Evolutionary conservation across 2,888 invertebrate species (phyloP).

Genomic region (Drosophila meridiana): DNA sequence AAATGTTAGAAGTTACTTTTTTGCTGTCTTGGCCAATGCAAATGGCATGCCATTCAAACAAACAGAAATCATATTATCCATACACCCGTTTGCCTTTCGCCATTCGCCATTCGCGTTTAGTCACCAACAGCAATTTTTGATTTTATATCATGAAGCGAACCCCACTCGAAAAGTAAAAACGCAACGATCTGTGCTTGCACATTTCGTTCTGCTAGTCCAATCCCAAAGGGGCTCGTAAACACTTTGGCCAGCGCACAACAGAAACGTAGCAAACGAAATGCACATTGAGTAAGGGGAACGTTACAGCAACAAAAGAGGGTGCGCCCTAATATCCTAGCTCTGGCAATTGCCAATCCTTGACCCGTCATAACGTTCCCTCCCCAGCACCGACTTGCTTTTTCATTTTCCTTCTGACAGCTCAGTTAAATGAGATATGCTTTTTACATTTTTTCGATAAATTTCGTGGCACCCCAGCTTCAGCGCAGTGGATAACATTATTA

Average conservation of each 20-base stretch:
- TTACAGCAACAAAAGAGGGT: conserved; percentile 27
- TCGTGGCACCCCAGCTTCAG: conserved; percentile 27
- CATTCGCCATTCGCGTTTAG: conserved; percentile 1
- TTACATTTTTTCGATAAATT: conserved; percentile 66
- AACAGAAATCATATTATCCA: conserved; percentile 63
- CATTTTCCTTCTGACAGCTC: conserved; percentile 48
- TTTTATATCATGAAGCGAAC: conserved; percentile 44
- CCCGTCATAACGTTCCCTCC: conserved; percentile 74
- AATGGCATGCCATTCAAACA: conserved; percentile 55
- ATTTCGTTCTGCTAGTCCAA: conserved; percentile 60
- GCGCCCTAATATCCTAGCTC: conserved; percentile 22
- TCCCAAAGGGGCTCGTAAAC: conserved; percentile 66
- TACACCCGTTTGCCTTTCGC: conserved; percentile 34
- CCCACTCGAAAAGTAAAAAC: conserved; percentile 29
- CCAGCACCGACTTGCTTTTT: conserved; percentile 15
- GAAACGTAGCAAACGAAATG: conserved; percentile 23
- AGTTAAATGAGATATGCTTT: conserved; percentile 72
- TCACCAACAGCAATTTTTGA: conserved; percentile 56
- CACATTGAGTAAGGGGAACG: conserved; percentile 25
- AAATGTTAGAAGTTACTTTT: conserved; percentile 36
- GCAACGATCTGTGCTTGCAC: conserved; percentile 62
- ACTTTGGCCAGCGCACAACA: conserved; percentile 50
- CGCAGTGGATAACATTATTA: conserved; percentile 67
- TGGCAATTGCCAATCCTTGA: conserved; percentile 77
- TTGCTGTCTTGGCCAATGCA: conserved; percentile 52